These are phyloP conservation scores for Sebastes oblongus DNA, from an alignment of 2,797 vertebrate genomes.

Conservation along the genomic window DNA sequence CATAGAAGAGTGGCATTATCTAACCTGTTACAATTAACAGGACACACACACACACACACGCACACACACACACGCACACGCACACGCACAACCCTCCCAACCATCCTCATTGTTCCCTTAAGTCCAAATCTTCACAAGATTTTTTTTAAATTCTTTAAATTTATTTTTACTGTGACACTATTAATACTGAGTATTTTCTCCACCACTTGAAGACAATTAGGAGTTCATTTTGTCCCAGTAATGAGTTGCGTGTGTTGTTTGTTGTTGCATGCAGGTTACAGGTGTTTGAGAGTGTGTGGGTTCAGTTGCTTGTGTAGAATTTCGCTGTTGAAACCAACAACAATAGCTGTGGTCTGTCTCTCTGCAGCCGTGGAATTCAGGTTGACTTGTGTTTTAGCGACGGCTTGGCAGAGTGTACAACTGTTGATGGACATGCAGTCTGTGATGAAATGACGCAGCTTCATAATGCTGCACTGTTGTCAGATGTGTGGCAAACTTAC, in stretches of 20 bases:
- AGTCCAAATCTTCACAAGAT: too few species aligned
- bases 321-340: conserved; percentile 55
- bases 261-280: background rate
- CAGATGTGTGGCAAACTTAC: background rate
- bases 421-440: conserved; percentile 22
- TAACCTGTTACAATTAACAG: too few species aligned
- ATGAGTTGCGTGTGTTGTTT: background rate
- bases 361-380: conserved; percentile 14
- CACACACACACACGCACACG: too few species aligned
- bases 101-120: too few species aligned
- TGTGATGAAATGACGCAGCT: background rate
- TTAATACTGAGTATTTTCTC: background rate
- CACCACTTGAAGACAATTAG: background rate
- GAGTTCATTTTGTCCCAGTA: background rate
- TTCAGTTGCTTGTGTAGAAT: conserved; percentile 4
- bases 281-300: conserved; percentile 6
- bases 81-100: too few species aligned
- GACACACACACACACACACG: too few species aligned
- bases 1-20: too few species aligned
- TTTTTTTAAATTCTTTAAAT: too few species aligned
- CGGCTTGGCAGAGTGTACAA: background rate
- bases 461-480: conserved; percentile 6
- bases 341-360: conserved; percentile 32
- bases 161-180: background rate
- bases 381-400: conserved; percentile 6